A percentile compares a stretch with the other conserved stretches of the same genome.
Conservation (phyloP, 2,888 invertebrate species). For the Drosophila pseudotalamancana region DNA sequence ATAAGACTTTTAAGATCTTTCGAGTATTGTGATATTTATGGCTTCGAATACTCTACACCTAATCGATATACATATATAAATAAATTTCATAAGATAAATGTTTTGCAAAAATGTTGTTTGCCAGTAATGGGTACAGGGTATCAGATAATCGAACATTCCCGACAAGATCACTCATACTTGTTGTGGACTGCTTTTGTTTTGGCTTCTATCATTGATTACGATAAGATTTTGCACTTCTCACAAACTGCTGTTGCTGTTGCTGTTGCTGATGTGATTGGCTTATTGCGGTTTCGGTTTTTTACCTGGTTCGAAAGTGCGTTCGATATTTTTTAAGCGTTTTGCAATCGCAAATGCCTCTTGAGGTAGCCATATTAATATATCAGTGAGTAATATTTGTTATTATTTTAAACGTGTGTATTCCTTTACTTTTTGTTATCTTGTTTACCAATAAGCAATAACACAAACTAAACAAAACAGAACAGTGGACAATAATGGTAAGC, state of each 20-base stretch:
- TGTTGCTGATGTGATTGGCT: constrained; percentile 1
- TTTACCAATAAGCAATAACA: constrained; percentile 51
- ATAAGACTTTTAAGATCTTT: too few species aligned
- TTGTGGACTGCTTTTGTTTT: constrained; percentile 11
- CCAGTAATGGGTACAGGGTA: background rate
- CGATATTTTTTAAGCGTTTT: constrained; percentile 53
- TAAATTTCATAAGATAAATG: too few species aligned
- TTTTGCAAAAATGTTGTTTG: too few species aligned
- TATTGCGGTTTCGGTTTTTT: background rate
- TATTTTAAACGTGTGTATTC: constrained; percentile 17
- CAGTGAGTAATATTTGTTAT: constrained; percentile 1
- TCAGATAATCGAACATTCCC: background rate
- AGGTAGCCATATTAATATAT: background rate
- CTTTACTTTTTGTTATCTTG: constrained; percentile 46
- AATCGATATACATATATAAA: too few species aligned
- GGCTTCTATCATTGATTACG: constrained; percentile 9
- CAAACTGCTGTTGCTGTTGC: constrained; percentile 11
- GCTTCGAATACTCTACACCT: too few species aligned
- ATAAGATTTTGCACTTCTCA: constrained; percentile 35
- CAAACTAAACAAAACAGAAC: constrained; percentile 20
- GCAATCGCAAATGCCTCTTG: constrained; percentile 35
- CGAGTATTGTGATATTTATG: too few species aligned
- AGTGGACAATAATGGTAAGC: constrained; percentile 43
- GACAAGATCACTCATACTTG: background rate
- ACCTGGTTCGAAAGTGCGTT: constrained; percentile 36